A percentile compares a stretch with the other conserved stretches of the same genome.
Conservation (phyloP, 2,797 vertebrate species). For the Schizothorax lantsangensis region DNA sequence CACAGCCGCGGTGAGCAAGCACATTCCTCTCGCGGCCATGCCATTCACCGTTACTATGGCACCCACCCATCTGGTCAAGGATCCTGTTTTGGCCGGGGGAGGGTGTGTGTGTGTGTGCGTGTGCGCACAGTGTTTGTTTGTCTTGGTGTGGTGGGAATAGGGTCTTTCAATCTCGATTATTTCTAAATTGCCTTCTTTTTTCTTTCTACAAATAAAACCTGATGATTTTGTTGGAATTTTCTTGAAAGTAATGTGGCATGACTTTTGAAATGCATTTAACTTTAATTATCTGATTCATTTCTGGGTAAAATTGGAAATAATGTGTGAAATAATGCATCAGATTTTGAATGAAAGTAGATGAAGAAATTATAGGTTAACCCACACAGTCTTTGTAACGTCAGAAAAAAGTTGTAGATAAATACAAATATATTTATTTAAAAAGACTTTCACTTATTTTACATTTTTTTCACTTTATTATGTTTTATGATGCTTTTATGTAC, state of each 20-base stretch:
- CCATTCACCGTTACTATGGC: slow-evolving; percentile 68
- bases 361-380: not conserved
- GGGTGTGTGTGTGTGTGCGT: slow-evolving; percentile 30
- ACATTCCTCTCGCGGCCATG: slow-evolving; percentile 61
- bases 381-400: not conserved
- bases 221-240: not conserved
- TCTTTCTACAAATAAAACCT: not conserved
- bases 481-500: not conserved
- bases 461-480: not conserved
- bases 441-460: too few species aligned
- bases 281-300: not conserved
- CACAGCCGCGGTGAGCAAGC: slow-evolving; percentile 50
- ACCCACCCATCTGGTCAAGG: slow-evolving; percentile 65
- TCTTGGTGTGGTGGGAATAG: not conserved
- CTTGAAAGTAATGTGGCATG: not conserved
- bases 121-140: not conserved
- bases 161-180: not conserved
- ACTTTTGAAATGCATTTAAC: not conserved
- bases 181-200: not conserved
- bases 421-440: not conserved
- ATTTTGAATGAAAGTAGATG: not conserved
- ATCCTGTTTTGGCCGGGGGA: slow-evolving; percentile 21
- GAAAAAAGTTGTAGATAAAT: not conserved
- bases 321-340: not conserved
- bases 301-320: not conserved